phyloP scores from a whole-genome alignment of 2,797 vertebrate species.

The Silurus lanzhouensis region DNA sequence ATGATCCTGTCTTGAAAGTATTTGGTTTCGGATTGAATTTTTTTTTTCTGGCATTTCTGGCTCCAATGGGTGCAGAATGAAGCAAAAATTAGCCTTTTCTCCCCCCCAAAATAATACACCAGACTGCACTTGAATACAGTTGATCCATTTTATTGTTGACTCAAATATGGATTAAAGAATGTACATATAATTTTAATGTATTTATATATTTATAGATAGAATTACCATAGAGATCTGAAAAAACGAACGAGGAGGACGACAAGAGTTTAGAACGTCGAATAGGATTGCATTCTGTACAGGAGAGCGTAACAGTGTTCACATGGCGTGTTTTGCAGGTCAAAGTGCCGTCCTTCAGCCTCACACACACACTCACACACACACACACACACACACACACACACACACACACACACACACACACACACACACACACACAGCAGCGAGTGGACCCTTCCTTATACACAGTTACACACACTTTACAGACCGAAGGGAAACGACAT shows the following conservation, averaged over 20 bases:
- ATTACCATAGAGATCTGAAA: slow-evolving; percentile 1
- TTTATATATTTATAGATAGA: background rate
- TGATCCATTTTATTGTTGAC: slow-evolving; percentile 9
- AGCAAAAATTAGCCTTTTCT: too few relatives aligned
- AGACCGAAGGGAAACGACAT: slow-evolving; percentile 65
- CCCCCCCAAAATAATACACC: background rate
- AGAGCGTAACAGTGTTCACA: slow-evolving; percentile 57
- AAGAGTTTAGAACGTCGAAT: slow-evolving; percentile 52
- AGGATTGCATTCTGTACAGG: slow-evolving; percentile 71
- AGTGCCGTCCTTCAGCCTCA: slow-evolving; percentile 67
- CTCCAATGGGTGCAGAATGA: too few relatives aligned
- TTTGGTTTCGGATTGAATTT: too few relatives aligned
- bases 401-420: slow-evolving; percentile 27
- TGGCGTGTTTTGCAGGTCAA: slow-evolving; percentile 71
- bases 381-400: slow-evolving; percentile 26
- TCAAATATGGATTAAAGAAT: background rate
- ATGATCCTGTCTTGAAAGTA: too few relatives aligned
- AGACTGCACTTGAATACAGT: background rate
- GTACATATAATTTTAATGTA: background rate
- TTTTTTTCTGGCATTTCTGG: too few relatives aligned
- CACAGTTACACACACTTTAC: slow-evolving; percentile 21
- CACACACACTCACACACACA: slow-evolving; percentile 38
- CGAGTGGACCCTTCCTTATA: background rate
- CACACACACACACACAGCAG: slow-evolving; percentile 1
- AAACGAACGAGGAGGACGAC: slow-evolving; percentile 27